Evolutionary conservation across 2,888 invertebrate genomes (phyloP).

Genomic region (Parnassius glacialis): DNA sequence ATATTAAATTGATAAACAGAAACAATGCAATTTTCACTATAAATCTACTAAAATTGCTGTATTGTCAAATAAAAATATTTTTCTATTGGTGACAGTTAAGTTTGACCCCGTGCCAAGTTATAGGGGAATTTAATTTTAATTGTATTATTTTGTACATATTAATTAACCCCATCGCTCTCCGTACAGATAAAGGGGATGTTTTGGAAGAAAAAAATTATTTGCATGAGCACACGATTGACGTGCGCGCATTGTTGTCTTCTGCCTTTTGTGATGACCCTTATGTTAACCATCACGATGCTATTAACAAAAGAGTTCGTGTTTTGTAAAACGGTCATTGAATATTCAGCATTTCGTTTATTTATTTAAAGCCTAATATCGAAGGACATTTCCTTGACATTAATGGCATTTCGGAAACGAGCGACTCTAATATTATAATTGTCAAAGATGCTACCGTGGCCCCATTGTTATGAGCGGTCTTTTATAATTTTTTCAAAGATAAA

Average conservation of each 20-base stretch:
- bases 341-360: slow-evolving; percentile 47
- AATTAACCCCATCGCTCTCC: slow-evolving; percentile 77
- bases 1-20: slow-evolving; percentile 64
- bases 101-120: slow-evolving; percentile 73
- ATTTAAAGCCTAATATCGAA: slow-evolving; percentile 55
- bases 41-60: slow-evolving; percentile 65
- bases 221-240: slow-evolving; percentile 81
- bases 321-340: slow-evolving; percentile 40
- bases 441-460: slow-evolving; percentile 79
- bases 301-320: slow-evolving; percentile 48
- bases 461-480: slow-evolving; percentile 76
- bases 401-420: slow-evolving; percentile 44
- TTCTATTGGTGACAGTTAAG: slow-evolving; percentile 74
- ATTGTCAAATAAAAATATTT: slow-evolving; percentile 74
- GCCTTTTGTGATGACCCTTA: slow-evolving; percentile 81
- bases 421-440: slow-evolving; percentile 78
- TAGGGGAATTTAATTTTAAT: slow-evolving; percentile 73
- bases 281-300: slow-evolving; percentile 61
- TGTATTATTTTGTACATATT: slow-evolving; percentile 77
- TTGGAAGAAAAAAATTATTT: slow-evolving; percentile 77
- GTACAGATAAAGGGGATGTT: slow-evolving; percentile 77
- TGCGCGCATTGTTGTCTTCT: slow-evolving; percentile 77
- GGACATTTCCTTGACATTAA: slow-evolving; percentile 44
- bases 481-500: slow-evolving; percentile 79
- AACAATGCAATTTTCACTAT: slow-evolving; percentile 64